Base-by-base conservation (phyloP, 2,888 invertebrate genomes). In the Bunonema sp. region DNA sequence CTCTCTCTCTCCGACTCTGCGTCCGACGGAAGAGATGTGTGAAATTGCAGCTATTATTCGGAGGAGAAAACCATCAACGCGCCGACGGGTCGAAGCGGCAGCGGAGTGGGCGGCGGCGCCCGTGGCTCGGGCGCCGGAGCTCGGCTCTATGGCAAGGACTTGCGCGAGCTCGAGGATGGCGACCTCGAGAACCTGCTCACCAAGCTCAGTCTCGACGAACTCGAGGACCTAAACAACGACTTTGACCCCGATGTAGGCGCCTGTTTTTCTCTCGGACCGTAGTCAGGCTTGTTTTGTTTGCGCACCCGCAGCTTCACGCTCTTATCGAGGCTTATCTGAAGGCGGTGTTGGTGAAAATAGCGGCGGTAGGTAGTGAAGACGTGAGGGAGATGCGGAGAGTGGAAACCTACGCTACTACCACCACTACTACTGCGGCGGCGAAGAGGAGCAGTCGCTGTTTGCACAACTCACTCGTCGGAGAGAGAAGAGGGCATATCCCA, bases 221-320 rank as follows among this genome's bases (percentile, higher is more conserved):
- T 97, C 57, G 87, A 85, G 68, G 84, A 91, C 72, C 77, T 97
- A 67, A 88, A 91, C 66, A 87, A 87, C 76, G 91, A 97, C 78
- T 89, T 91, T 59, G 97, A 97, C 77, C 97, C 97, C 54, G 97
- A 97, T 77, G 91, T 91, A 75, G 49, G 61, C 54, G 12, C 18
- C 29, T 44, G 35, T 24, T 21, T 44, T 41, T 3, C 18, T 33
- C 5, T 15, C 8, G 34, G 19, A 7, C 18, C 16, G 12, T 7
- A 18, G 12, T 20, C 5, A n/a, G 3, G 20, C 30, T 31, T 37
- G 5, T 23, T 5, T 45, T 30, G n/a, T 42, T 44, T 42, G 10
- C n/a, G 15, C 2, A 35, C n/a, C n/a, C n/a, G n/a, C n/a, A n/a
- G n/a, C n/a, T n/a, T n/a, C n/a, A n/a, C n/a, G n/a, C n/a, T n/a